Conservation (phyloP, 2,888 invertebrate genomes). For the Noctua comes region DNA sequence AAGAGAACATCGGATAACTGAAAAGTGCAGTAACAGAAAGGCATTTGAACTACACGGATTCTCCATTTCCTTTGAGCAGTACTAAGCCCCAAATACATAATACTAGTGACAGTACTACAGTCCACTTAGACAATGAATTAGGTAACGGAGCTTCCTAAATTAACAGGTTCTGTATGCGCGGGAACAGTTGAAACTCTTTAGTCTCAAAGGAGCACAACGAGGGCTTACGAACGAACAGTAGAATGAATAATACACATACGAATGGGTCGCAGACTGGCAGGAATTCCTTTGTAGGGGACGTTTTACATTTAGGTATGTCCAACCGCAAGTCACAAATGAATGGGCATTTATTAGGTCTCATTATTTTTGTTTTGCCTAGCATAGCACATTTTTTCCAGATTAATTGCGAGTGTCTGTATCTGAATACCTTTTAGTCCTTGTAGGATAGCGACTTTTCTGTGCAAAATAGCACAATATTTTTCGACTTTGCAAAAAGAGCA, state of each 20-base stretch:
- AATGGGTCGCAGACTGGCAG: slow-evolving; percentile 12
- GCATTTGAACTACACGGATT: background rate
- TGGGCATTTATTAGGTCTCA: slow-evolving; percentile 5
- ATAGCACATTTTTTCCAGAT: background rate
- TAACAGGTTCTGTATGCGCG: slow-evolving; percentile 12
- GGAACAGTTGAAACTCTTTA: slow-evolving; percentile 25
- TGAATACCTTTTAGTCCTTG: background rate
- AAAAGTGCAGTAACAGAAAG: background rate
- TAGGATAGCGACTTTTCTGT: background rate
- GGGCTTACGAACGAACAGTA: slow-evolving; percentile 16
- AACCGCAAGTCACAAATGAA: slow-evolving; percentile 2
- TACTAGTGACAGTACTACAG: background rate
- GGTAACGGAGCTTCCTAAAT: slow-evolving; percentile 27
- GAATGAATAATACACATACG: slow-evolving; percentile 33
- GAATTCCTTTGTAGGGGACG: slow-evolving; percentile 23
- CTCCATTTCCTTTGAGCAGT: background rate
- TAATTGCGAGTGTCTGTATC: background rate
- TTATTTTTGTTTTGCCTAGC: background rate
- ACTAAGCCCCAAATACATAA: background rate
- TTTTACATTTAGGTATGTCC: slow-evolving; percentile 8
- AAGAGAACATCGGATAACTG: background rate
- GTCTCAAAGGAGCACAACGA: slow-evolving; percentile 30
- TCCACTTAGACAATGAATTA: slow-evolving; percentile 7
- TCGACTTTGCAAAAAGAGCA: background rate
- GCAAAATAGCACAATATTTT: background rate